A percentile compares a stretch with the other conserved stretches of the same genome.
These are phyloP conservation scores for Procavia capensis DNA, from an alignment of 2,113 vertebrate species.

Conservation along the genomic window DNA sequence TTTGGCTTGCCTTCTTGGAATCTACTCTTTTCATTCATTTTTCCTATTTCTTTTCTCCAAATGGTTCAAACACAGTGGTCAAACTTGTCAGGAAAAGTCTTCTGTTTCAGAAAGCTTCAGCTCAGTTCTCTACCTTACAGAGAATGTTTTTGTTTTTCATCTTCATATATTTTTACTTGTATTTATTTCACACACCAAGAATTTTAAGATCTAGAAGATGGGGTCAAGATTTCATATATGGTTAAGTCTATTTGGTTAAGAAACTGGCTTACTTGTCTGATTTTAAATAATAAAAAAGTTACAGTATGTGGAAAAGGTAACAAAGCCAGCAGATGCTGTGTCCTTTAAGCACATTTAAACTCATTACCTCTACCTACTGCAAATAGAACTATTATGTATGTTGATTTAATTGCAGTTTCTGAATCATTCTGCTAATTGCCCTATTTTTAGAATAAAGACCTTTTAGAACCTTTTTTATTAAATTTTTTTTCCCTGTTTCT, in stretches of 20 bases:
- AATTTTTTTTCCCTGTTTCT: neutral
- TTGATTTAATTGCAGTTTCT: conserved; percentile 55
- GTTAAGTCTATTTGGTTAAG: neutral
- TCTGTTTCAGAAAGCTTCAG: neutral
- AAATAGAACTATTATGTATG: conserved; percentile 43
- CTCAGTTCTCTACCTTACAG: neutral
- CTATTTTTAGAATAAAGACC: conserved; percentile 63
- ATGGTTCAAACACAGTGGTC: neutral
- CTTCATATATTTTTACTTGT: neutral
- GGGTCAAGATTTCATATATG: neutral
- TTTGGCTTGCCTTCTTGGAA: neutral
- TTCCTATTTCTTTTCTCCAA: neutral
- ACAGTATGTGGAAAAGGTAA: neutral
- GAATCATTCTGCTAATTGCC: conserved; percentile 43
- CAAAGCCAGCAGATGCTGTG: neutral
- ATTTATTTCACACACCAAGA: neutral
- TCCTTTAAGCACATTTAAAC: neutral
- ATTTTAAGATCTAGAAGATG: neutral
- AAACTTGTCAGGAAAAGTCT: neutral
- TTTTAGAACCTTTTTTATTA: neutral
- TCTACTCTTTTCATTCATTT: neutral
- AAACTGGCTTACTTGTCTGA: neutral
- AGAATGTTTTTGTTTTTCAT: neutral
- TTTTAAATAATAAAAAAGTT: neutral
- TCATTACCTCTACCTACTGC: neutral